Evolutionary conservation across 2,113 vertebrate species (phyloP), one percentile per base, ranked within the genome.

Genomic region (Atherinomorus stipes): DNA sequence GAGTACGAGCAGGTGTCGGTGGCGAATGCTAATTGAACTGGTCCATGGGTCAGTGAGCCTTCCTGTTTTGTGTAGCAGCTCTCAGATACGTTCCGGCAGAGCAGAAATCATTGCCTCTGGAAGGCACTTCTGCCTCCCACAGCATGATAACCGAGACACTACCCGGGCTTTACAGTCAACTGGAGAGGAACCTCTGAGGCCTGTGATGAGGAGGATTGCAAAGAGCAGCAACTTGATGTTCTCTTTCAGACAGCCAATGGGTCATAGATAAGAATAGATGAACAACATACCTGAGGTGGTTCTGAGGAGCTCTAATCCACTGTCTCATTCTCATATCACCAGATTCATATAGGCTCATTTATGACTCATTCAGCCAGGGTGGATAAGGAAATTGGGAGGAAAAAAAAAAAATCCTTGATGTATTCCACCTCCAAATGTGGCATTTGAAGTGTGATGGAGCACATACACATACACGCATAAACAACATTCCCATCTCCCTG

Each of bases 11-110:
- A 88, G 92, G 92, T 94, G 91, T 94, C 89, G 63, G 88, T 93
- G 92, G 89, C 87, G 65, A 91, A 93, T 91, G 91, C 91, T 93
- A 94, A 93, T 93, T 92, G 90, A 93, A 93, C 90, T 81, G 51
- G 75, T 83, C 77, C 86, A 93, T 72, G 93, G 94, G 92, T 95
- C 94, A 94, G 85, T 75, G 87, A 89, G 90, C 80, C 78, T 90
- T 89, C 70, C 85, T 89, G 89, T 89, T 86, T 81, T 47, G 45
- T 63, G 78, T 69, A 15, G 66, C 53, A 61, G 78, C 63, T 66
- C 26, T 57, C 63, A 71, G 64, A 87, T 70, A 81, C 76, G 78
- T 85, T 83, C 72, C 87, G 76, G 74, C 84, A 69, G 77, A 71
- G 78, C 60, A 75, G 81, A 74, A 61, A 70, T 4, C n/a, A 38